Percentiles rank a stretch among this genome's conserved stretches.
Conservation (phyloP, 2,888 invertebrate species). For the Pegoplata infirma region DNA sequence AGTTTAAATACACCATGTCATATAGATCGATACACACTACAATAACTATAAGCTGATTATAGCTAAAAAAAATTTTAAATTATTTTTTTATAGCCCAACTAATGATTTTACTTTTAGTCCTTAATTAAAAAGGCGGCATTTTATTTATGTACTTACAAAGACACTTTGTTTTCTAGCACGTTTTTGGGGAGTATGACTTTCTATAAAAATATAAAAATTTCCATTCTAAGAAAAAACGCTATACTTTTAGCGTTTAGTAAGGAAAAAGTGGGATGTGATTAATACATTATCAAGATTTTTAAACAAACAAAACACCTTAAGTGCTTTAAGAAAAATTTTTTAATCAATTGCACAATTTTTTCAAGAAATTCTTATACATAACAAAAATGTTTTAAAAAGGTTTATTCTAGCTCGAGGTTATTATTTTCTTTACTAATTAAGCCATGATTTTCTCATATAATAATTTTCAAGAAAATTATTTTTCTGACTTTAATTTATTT, state of each 20-base stretch:
- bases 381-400: too few species aligned
- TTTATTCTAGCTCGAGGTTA: too few species aligned
- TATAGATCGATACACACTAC: constrained; percentile 50
- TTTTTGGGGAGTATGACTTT: constrained; percentile 38
- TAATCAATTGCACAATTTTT: too few species aligned
- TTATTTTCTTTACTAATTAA: too few species aligned
- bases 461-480: too few species aligned
- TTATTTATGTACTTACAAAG: constrained; percentile 1
- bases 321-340: not conserved
- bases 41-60: constrained; percentile 64
- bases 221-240: constrained; percentile 30
- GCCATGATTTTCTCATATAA: too few species aligned
- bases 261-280: not conserved
- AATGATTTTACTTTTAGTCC: constrained; percentile 31
- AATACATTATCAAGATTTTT: not conserved
- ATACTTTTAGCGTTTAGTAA: constrained; percentile 10
- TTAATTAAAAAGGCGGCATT: constrained; percentile 43
- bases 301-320: constrained; percentile 18
- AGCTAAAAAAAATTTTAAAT: not conserved
- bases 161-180: constrained; percentile 45
- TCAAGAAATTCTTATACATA: too few species aligned
- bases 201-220: not conserved
- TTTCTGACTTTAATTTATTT: too few species aligned
- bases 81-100: constrained; percentile 16
- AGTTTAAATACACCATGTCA: constrained; percentile 60